These are phyloP conservation scores for Azemiops feae DNA, from an alignment of 2,113 vertebrate species.

Conservation along the genomic window DNA sequence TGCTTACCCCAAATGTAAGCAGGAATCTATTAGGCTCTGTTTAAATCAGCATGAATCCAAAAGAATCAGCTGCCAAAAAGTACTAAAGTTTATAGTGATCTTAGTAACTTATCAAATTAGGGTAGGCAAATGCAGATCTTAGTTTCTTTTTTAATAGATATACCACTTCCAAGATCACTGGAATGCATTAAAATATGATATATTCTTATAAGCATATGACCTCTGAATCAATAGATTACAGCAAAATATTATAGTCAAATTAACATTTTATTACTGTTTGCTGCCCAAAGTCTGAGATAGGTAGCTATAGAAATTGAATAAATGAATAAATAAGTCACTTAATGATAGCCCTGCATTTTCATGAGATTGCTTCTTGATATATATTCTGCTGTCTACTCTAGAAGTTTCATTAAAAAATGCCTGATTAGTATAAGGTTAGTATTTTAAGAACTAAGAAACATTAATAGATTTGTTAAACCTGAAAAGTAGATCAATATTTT, in stretches of 20 bases:
- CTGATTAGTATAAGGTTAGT: background rate
- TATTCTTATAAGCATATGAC: background rate
- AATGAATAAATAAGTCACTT: background rate
- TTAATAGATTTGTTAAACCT: background rate
- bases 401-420: background rate
- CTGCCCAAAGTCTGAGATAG: background rate
- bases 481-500: background rate
- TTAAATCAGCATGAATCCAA: background rate
- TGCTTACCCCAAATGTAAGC: background rate
- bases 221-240: background rate
- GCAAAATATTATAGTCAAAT: background rate
- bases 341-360: background rate
- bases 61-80: background rate
- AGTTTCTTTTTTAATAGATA: background rate
- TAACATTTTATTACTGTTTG: background rate
- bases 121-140: background rate
- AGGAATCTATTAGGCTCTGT: background rate
- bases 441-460: background rate
- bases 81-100: background rate
- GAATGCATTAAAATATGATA: background rate
- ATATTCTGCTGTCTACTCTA: background rate
- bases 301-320: background rate
- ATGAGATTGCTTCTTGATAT: background rate
- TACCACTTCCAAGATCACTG: background rate
- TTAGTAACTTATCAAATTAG: background rate